phyloP scores from a whole-genome alignment of 2,888 invertebrate genomes.

The Erynnis tages region DNA sequence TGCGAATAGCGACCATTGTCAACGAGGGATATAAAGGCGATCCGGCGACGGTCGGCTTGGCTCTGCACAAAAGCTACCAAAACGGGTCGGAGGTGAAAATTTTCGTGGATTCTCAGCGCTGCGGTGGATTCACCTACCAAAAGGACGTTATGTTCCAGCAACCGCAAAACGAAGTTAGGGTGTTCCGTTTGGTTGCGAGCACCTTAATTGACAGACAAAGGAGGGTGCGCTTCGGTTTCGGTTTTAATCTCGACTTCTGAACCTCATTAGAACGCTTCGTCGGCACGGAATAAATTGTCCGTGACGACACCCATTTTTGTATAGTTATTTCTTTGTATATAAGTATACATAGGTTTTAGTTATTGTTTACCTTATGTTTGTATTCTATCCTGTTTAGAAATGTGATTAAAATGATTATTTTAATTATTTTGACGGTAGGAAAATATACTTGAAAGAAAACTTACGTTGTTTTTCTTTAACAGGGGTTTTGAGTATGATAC shows the following conservation, averaged over 20 bases:
- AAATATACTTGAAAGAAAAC: constrained; percentile 19
- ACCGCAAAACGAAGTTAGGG: constrained; percentile 55
- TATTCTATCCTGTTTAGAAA: constrained; percentile 51
- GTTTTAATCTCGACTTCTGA: constrained; percentile 71
- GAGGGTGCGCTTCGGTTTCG: constrained; percentile 65
- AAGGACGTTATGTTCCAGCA: constrained; percentile 66
- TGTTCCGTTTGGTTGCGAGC: constrained; percentile 60
- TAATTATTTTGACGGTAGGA: constrained; percentile 13
- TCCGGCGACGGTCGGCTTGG: constrained; percentile 57
- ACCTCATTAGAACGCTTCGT: constrained; percentile 1
- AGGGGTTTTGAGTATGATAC: no score
- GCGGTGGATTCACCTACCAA: constrained; percentile 69
- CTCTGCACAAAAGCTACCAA: constrained; percentile 58
- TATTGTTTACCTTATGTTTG: constrained; percentile 59
- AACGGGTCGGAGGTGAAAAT: constrained; percentile 67
- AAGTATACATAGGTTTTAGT: constrained; percentile 80
- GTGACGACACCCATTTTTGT: constrained; percentile 56
- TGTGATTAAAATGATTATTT: constrained; percentile 52
- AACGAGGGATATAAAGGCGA: constrained; percentile 52
- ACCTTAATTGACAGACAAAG: constrained; percentile 65
- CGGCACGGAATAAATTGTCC: constrained; percentile 2
- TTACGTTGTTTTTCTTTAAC: not conserved
- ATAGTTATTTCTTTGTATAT: constrained; percentile 74
- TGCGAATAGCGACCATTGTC: constrained; percentile 62
- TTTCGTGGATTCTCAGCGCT: constrained; percentile 68